A percentile compares a stretch with the other conserved stretches of the same genome.
phyloP scores from a whole-genome alignment of 2,797 vertebrate genomes.

The Coilia nasus region DNA sequence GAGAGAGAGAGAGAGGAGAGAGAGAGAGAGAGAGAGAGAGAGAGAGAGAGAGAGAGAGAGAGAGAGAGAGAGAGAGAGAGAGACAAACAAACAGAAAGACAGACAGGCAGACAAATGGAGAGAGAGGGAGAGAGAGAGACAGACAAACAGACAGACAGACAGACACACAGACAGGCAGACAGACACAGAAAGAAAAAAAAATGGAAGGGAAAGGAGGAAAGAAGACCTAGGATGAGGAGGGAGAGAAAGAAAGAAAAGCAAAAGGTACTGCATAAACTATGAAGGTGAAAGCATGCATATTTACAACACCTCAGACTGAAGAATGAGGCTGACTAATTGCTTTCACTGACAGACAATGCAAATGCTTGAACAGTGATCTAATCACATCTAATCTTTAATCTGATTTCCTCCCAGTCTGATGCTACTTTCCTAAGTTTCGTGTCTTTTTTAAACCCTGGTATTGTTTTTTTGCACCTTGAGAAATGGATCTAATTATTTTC shows the following conservation, averaged over 20 bases:
- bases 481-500: slow-evolving; percentile 9
- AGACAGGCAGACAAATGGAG: no score
- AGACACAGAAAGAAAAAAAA: no score
- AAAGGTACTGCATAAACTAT: background rate
- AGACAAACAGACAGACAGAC: no score
- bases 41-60: background rate
- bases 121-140: no score
- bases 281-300: no score
- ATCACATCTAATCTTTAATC: background rate
- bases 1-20: background rate
- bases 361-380: background rate
- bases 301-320: background rate
- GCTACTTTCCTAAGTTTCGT: background rate
- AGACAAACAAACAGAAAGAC: rapidly evolving
- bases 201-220: no score
- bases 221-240: background rate
- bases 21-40: no score
- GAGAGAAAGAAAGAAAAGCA: background rate
- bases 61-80: background rate
- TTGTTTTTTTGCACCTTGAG: background rate
- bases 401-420: background rate
- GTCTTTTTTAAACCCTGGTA: background rate
- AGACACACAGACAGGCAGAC: no score
- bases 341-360: background rate
- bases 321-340: background rate